Evolutionary conservation across 2,888 invertebrate genomes (phyloP).

Genomic region (Drosophila percnosoma): DNA sequence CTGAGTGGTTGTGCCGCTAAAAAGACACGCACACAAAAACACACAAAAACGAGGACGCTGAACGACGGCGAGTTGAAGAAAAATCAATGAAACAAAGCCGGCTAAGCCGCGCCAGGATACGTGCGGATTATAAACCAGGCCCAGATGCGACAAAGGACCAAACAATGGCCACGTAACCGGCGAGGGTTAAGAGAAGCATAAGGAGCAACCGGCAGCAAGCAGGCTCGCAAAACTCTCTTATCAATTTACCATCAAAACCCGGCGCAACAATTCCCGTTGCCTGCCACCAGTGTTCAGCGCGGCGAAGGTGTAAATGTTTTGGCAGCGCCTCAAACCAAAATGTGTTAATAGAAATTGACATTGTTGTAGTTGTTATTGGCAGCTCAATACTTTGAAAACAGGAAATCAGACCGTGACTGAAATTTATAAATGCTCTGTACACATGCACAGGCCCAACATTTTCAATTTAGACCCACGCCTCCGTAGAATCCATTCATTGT

Average conservation of each 20-base stretch:
- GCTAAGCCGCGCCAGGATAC: slow-evolving; percentile 51
- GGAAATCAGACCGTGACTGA: slow-evolving; percentile 74
- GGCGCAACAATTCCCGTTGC: slow-evolving; percentile 4
- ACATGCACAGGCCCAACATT: slow-evolving; percentile 11
- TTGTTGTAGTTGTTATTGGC: slow-evolving; percentile 36
- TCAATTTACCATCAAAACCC: slow-evolving; percentile 34
- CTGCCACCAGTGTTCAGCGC: neutral
- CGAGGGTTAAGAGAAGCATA: neutral
- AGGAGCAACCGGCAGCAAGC: slow-evolving; percentile 8
- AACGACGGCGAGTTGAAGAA: slow-evolving; percentile 19
- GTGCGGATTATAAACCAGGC: slow-evolving; percentile 49
- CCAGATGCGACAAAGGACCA: slow-evolving; percentile 27
- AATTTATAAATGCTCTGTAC: slow-evolving; percentile 56
- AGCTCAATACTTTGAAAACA: slow-evolving; percentile 50
- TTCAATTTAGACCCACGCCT: slow-evolving; percentile 9
- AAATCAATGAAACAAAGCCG: slow-evolving; percentile 60
- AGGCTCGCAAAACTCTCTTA: slow-evolving; percentile 27
- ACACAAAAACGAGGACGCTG: slow-evolving; percentile 1
- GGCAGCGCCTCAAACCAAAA: slow-evolving; percentile 33
- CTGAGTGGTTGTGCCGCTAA: slow-evolving; percentile 21
- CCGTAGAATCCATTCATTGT: neutral
- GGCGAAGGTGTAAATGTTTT: slow-evolving; percentile 35
- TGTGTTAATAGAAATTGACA: slow-evolving; percentile 73
- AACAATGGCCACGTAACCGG: slow-evolving; percentile 66
- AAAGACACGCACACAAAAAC: slow-evolving; percentile 1